Evolutionary conservation across 2,113 vertebrate genomes (phyloP).

Genomic region (Diadophis punctatus): DNA sequence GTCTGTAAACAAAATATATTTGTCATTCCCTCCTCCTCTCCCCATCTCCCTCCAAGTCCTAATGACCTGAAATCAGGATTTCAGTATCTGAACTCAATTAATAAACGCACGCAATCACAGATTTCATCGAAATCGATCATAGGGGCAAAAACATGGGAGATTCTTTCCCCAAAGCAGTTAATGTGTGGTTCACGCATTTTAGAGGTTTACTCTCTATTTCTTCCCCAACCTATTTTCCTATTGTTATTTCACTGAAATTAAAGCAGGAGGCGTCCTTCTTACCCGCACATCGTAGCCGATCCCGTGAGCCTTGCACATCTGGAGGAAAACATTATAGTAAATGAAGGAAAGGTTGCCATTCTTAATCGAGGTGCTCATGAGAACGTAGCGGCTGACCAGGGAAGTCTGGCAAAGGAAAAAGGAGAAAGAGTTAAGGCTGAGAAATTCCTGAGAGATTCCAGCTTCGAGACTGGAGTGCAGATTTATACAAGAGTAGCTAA

Average conservation of each 20-base stretch:
- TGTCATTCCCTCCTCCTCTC: too few species aligned
- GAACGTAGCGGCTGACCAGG: constrained; percentile 59
- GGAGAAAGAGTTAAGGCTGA: background rate
- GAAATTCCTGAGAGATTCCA: background rate
- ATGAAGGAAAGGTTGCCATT: constrained; percentile 77
- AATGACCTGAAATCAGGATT: background rate
- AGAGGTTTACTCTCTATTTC: background rate
- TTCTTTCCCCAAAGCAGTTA: background rate
- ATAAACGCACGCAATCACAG: background rate
- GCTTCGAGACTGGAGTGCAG: background rate
- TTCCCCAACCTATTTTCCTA: background rate
- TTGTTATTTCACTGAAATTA: accelerated
- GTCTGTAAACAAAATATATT: background rate
- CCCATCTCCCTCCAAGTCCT: background rate
- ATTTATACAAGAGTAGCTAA: background rate
- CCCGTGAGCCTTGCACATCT: constrained; percentile 75
- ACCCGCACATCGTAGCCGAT: constrained; percentile 85
- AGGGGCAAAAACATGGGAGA: background rate
- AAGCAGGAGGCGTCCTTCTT: background rate
- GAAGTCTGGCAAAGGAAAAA: constrained; percentile 40
- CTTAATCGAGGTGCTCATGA: constrained; percentile 73
- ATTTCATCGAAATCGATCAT: background rate
- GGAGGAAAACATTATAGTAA: constrained; percentile 77
- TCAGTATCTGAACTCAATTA: background rate
- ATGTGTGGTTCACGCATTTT: background rate